Conservation (phyloP, 2,888 invertebrate species). For the Mycogona germanica region DNA sequence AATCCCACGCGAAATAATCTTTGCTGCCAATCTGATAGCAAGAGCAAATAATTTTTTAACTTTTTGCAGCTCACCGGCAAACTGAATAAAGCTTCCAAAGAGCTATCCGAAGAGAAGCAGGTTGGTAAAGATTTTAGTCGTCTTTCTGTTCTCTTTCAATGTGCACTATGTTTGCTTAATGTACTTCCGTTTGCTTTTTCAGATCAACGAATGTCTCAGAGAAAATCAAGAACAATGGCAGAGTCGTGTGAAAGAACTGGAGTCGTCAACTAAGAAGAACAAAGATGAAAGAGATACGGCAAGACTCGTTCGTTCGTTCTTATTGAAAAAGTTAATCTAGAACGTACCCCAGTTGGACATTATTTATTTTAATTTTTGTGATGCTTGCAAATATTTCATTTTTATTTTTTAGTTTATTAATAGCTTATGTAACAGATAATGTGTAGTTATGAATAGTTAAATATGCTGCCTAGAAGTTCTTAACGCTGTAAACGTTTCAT, state of each 20-base stretch:
- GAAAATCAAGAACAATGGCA: conserved; percentile 61
- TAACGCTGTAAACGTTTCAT: too few species aligned
- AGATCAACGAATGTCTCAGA: conserved; percentile 59
- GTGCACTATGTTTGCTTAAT: background rate
- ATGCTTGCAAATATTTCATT: too few species aligned
- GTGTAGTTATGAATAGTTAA: too few species aligned
- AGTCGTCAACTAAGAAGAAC: conserved; percentile 38
- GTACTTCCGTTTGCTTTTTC: conserved; percentile 8
- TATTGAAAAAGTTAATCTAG: conserved; percentile 22
- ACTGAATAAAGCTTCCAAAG: conserved; percentile 50
- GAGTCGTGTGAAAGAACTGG: conserved; percentile 44
- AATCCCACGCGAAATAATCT: too few species aligned
- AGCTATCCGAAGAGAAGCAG: conserved; percentile 71
- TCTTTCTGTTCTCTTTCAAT: background rate
- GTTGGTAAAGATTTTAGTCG: conserved; percentile 20
- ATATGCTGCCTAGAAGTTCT: background rate
- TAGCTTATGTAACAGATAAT: too few species aligned
- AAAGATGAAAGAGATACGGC: conserved; percentile 35
- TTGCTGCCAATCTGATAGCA: too few species aligned
- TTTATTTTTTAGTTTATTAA: too few species aligned
- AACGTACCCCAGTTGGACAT: conserved; percentile 6
- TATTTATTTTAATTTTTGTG: too few species aligned
- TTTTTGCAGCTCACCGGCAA: conserved; percentile 32
- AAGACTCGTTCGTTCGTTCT: conserved; percentile 5
- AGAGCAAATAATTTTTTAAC: too few species aligned